Conservation (phyloP, 2,888 invertebrate species). For the Eupeodes latifasciatus region DNA sequence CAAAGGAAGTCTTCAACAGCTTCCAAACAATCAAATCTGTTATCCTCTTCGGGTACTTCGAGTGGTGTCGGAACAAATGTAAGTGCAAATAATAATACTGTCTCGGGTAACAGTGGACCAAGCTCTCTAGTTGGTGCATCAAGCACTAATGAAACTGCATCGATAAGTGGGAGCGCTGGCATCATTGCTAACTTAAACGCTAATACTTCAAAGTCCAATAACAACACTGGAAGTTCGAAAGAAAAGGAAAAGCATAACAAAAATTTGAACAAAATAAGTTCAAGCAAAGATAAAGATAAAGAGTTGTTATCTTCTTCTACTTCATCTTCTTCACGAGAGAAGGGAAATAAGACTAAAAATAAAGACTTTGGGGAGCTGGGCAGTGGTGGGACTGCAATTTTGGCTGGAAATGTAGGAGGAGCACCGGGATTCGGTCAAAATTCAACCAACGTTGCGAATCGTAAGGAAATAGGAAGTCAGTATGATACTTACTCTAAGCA, state of each 20-base stretch:
- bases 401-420: slow-evolving; percentile 63
- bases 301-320: slow-evolving; percentile 81
- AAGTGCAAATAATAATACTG: slow-evolving; percentile 46
- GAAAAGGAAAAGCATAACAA: slow-evolving; percentile 84
- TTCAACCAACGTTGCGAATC: slow-evolving; percentile 15
- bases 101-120: slow-evolving; percentile 60
- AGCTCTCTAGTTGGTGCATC: slow-evolving; percentile 52
- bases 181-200: slow-evolving; percentile 76
- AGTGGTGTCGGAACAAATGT: slow-evolving; percentile 55
- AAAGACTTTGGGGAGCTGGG: slow-evolving; percentile 79
- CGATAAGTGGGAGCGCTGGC: slow-evolving; percentile 61
- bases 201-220: slow-evolving; percentile 68
- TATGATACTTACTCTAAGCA: background rate
- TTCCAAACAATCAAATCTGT: slow-evolving; percentile 78
- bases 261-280: slow-evolving; percentile 81
- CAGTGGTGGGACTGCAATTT: slow-evolving; percentile 44
- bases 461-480: slow-evolving; percentile 46
- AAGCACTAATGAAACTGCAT: slow-evolving; percentile 56
- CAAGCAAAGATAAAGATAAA: slow-evolving; percentile 83
- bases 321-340: slow-evolving; percentile 82
- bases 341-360: slow-evolving; percentile 83
- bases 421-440: slow-evolving; percentile 42
- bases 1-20: slow-evolving; percentile 82
- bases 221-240: slow-evolving; percentile 78
- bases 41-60: slow-evolving; percentile 72